Evolutionary conservation across 2,888 invertebrate species (phyloP), one percentile per base, ranked within the genome.

Genomic region (Lamproptera curius): DNA sequence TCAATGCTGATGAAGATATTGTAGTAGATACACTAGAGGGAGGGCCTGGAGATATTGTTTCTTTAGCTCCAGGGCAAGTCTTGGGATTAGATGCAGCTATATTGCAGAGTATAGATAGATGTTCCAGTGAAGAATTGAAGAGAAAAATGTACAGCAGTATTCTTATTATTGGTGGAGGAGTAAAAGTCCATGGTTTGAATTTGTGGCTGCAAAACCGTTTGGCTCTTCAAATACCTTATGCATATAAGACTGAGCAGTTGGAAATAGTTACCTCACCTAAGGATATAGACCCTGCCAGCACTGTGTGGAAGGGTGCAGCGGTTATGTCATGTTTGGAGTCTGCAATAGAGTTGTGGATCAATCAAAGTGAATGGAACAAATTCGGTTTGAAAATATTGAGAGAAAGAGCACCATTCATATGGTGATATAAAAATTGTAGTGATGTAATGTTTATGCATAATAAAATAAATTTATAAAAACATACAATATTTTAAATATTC

Each of bases 101-200:
- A 52, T 78, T 97, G 1, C 95, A 96, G 66, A 95, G 97, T 64
- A 97, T 98, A 56, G 97, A 97, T 64, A 90, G 94, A 61, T 97
- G 97, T 79, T 91, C 93, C 2, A 94, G 90, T 44, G 97, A 97
- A 57, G 98, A 98, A 59, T 77, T 97, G 48, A 97, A 97, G 75
- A 89, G 95, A 37, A 96, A 97, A 81, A 97, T 98, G 97, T 97
- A 96, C 71, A 95, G 95, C 46, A 95, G 95, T 63, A 95, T 98
- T 53, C 84, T 98, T 15, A 92, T 98, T 1, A 95, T 98, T 4
- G 98, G 98, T 4, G 97, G 97, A 1, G 97, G 97, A 1, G 93
- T 96, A 69, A 97, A 97, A 77, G 93, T 97, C 57, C 91, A 93
- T 42, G 96, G 86, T 0, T 90, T 97, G 37, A 92, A 94, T 15